Evolutionary conservation across 2,113 vertebrate species (phyloP).

Genomic region (Scomber japonicus): DNA sequence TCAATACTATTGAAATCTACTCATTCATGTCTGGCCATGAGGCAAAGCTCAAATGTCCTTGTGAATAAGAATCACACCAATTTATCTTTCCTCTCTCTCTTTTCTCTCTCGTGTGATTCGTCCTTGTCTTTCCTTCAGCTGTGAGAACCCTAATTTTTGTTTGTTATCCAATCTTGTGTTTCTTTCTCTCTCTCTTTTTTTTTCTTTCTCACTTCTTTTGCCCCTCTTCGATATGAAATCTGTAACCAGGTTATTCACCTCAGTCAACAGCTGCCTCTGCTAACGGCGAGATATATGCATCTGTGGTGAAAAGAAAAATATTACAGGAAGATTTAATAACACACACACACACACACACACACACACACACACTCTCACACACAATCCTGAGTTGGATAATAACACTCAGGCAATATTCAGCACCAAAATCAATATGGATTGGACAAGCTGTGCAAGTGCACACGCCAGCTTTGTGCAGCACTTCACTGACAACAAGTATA

Average conservation of each 20-base stretch:
- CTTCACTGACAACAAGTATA: conserved; percentile 67
- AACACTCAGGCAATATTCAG: conserved; percentile 78
- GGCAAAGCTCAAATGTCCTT: conserved; percentile 83
- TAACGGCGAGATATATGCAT: conserved; percentile 55
- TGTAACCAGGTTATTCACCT: conserved; percentile 72
- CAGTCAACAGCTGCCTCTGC: conserved; percentile 72
- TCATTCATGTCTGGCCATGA: conserved; percentile 81
- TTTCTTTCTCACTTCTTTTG: background rate
- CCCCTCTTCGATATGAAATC: conserved; percentile 71
- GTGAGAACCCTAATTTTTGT: conserved; percentile 55
- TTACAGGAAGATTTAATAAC: conserved; percentile 77
- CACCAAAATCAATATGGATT: conserved; percentile 80
- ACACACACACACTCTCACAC: background rate
- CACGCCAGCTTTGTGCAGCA: conserved; percentile 31
- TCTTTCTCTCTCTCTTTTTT: background rate
- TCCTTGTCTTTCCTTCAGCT: conserved; percentile 62
- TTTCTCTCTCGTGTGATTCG: conserved; percentile 55
- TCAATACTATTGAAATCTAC: conserved; percentile 85
- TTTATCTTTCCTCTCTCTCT: conserved; percentile 49
- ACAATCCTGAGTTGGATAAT: conserved; percentile 67
- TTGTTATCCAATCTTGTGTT: conserved; percentile 44
- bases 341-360: conserved; percentile 22
- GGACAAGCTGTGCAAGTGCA: conserved; percentile 56
- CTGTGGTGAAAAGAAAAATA: conserved; percentile 53
- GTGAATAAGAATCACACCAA: conserved; percentile 80